Conservation (phyloP, 64 coral and sea anemone genomes). For the Acropora yongei region DNA sequence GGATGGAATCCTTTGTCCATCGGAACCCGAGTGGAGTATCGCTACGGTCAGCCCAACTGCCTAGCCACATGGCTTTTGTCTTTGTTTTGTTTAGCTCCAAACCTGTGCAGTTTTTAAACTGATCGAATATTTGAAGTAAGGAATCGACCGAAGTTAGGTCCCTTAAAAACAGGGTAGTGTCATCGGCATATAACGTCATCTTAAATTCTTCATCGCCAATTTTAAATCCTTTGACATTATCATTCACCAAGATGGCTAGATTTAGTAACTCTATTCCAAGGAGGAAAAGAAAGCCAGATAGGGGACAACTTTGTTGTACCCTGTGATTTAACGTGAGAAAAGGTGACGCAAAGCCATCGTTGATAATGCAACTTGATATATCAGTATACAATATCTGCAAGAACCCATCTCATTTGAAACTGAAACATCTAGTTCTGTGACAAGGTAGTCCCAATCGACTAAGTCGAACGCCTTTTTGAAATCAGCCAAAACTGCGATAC, state of each 20-base stretch:
- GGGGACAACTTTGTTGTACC: background rate
- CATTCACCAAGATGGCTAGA: too few relatives aligned
- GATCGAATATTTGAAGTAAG: background rate
- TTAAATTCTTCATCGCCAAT: background rate
- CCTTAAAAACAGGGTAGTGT: background rate
- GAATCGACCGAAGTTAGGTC: background rate
- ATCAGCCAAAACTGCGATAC: background rate
- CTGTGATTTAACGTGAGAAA: background rate
- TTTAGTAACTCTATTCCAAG: background rate
- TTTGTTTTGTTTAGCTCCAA: background rate
- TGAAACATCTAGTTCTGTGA: background rate
- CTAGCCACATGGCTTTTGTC: background rate
- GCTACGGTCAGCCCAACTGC: background rate
- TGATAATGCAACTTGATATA: background rate
- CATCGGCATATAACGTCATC: background rate
- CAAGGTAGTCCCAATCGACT: background rate
- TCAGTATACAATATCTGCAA: background rate
- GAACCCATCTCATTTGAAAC: background rate
- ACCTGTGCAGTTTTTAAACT: background rate
- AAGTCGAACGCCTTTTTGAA: constrained; percentile 38
- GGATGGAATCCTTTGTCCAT: background rate
- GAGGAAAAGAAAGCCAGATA: background rate
- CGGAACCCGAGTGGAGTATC: background rate
- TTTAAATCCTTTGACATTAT: background rate
- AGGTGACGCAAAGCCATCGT: background rate